Evolutionary conservation across 2,888 invertebrate species (phyloP), one percentile per base, ranked within the genome.

Genomic region (Agrochola lychnidis): DNA sequence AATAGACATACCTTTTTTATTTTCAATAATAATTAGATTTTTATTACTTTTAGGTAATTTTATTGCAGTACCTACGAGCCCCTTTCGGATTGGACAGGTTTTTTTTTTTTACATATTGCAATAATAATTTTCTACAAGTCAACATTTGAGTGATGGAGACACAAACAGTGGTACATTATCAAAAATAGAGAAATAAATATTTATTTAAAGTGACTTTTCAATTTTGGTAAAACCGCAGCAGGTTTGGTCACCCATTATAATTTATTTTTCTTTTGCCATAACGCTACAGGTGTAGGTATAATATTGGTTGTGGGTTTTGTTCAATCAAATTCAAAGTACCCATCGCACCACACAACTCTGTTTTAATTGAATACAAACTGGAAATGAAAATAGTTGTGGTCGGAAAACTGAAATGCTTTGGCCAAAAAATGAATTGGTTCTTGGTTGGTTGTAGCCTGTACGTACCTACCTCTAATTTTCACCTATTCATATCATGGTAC

Each of bases 351-450:
- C 45, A n/a, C 40, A 40, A 30, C 7, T 51, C 30, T n/a, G 25
- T 76, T 76, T 48, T 48, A 76, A 76, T 77, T 76, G 48, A 48
- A 63, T 19, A 48, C n/a, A 40, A 63, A 63, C 45, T 48, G 45
- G 22, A 22, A 77, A 45, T 22, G 48, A 70, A 42, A 59, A 66
- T n/a, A 4, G n/a, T 36, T 36, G 1, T 64, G 19, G 40, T n/a
- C 57, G 14, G 19, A 51, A 77, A 51, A 25, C 6, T 40, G 30
- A 10, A 22, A 62, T 30, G 25, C n/a, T 63, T 22, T 42, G 22
- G 12, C 12, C n/a, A n/a, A 45, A 64, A 45, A 51, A 22, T 5
- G 30, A 5, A 67, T 7, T 16, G 16, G 48, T 48, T 48, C 48
- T 16, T 5, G 48, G 5, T 4, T 48, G 16, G 45, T 45, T 45